Base-by-base conservation (phyloP, 2,797 vertebrate genomes). In the Euphonia xanthogaster region DNA sequence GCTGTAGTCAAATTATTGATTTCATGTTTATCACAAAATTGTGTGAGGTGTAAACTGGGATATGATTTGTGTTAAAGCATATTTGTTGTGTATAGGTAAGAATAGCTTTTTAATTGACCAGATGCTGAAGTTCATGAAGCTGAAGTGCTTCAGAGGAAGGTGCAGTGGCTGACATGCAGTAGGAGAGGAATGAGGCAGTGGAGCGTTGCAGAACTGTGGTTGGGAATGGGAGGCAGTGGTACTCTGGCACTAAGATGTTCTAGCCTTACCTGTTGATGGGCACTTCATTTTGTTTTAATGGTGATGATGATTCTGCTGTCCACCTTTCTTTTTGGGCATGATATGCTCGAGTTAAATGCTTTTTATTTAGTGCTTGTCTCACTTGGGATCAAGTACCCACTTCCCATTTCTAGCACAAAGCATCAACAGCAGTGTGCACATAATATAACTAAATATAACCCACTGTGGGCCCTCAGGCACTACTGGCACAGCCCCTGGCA, bases 11-110 rank as follows among this genome's bases (percentile, higher is more conserved):
- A 14, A 6, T 23, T 5, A 10, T 3, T 66, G 25, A 3, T 12
- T 68, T 62, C 0, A 0, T 72, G 18, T 54, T 84, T 57, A 9
- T 47, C 17, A 3, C 3, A 1, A 5, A 47, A 12, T n/a, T 11
- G 4, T 27, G 3, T 28, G 23, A 55, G 7, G 3, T 51, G 9
- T 60, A 45, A 53, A 27, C 4, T 53, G 23, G 31, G 37, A 2
- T 55, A 1, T 63, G 10, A 50, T 23, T 44, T 14, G 27, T 31
- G 11, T 61, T 74, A 47, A 44, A 25, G 3, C 6, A 0, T 50
- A 6, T 19, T 67, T 23, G 6, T 14, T 53, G 4, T 45, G 9
- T 55, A 10, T 51, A 50, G 13, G 8, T 14, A 16, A 27, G 58
- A 47, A 12, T 35, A 48, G 31, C 13, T n/a, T 61, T 71, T 57